Conservation (phyloP, 2,113 vertebrate species). For the Lophura nycthemera region DNA sequence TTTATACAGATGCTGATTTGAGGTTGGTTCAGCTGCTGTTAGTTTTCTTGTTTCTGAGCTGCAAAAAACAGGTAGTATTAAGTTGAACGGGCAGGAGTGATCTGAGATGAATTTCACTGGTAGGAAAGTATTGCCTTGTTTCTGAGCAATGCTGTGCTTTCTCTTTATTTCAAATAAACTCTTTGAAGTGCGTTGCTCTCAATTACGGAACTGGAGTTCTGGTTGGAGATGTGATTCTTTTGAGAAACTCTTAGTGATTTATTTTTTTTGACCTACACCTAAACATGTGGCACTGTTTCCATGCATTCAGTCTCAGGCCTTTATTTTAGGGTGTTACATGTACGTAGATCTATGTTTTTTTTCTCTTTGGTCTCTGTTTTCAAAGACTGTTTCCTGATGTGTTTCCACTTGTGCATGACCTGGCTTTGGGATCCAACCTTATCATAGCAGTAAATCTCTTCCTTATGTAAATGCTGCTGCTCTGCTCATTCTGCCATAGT, state of each 20-base stretch:
- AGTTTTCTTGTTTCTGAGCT: conserved; percentile 42
- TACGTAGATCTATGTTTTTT: neutral
- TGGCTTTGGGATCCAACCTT: conserved; percentile 19
- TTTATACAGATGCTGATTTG: conserved; percentile 35
- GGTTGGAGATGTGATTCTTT: neutral
- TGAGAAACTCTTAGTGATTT: neutral
- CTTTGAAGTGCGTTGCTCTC: neutral
- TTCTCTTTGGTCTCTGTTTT: conserved; percentile 17
- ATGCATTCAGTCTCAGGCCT: neutral
- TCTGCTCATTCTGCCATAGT: neutral
- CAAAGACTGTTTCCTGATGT: conserved; percentile 19
- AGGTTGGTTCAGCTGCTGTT: conserved; percentile 47
- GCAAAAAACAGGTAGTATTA: conserved; percentile 20
- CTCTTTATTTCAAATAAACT: conserved; percentile 1
- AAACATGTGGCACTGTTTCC: neutral
- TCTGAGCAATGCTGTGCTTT: conserved; percentile 39
- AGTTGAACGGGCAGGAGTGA: neutral
- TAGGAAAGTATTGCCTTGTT: conserved; percentile 1
- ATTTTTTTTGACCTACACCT: neutral
- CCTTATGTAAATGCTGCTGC: conserved; percentile 25
- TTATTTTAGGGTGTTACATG: conserved; percentile 30
- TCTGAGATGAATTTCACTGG: neutral
- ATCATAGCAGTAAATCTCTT: conserved; percentile 22
- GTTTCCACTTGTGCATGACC: conserved; percentile 18
- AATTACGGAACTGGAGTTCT: neutral